Base-by-base conservation (phyloP, 2,888 invertebrate genomes). In the Drosophila fulvimacula region DNA sequence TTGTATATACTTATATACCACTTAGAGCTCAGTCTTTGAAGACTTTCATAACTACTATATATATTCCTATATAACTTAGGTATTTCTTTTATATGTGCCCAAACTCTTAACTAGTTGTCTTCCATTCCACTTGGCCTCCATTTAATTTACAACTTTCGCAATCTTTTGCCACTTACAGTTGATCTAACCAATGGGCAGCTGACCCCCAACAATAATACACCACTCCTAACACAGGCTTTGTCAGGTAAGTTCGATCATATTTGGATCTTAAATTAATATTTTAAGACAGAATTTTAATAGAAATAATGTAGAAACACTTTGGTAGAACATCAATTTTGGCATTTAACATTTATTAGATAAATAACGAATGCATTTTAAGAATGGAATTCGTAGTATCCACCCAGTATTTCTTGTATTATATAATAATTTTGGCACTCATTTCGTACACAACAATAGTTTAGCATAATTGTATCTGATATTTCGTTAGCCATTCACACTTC, bases 151-250 rank as follows among this genome's bases (percentile, higher is more conserved):
- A 66, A 73, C 32, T 66, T 53, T 73, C 53, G 60, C 60, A 64
- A 70, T 69, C 73, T 78, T 81, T 76, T 87, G 71, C 70, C 67
- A 82, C 67, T 95, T 95, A 93, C 95, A 97, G 97, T 97, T 95
- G 97, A 97, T 95, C 95, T 97, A 94, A 96, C 97, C 95, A 97
- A 97, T 94, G 97, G 97, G 93, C 97, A 97, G 94, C 95, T 97
- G 93, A 97, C 97, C 93, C 97, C 97, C 93, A 97, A 97, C 95
- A 97, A 97, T 95, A 97, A 97, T 94, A 97, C 97, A 93, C 97
- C 97, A 93, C 95, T 98, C 94, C 96, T 97, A 94, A 97, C 97
- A 94, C 97, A 97, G 95, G 97, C 97, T 93, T 95, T 97, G 94
- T 97, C 97, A 96, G 97, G 97, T 98, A 96, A 94, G 94, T 56